These are phyloP conservation scores for Tapera naevia DNA, from an alignment of 2,797 vertebrate genomes.

Conservation along the genomic window DNA sequence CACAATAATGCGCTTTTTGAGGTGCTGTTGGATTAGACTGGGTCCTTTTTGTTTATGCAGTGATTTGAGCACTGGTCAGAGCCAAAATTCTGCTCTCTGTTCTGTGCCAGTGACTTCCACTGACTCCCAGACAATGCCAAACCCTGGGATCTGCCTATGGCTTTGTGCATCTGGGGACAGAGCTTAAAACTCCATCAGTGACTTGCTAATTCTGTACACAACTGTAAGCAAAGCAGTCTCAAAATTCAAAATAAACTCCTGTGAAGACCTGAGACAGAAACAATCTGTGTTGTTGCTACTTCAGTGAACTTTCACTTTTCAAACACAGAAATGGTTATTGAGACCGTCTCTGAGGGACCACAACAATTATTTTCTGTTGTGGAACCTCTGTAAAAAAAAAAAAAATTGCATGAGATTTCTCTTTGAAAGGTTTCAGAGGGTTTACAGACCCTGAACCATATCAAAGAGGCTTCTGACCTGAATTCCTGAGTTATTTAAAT, in stretches of 20 bases:
- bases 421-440: not conserved
- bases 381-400: not conserved
- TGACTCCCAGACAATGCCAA: constrained; percentile 27
- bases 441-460: not conserved
- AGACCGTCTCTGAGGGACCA: constrained; percentile 7
- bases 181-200: constrained; percentile 41
- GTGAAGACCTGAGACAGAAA: not conserved
- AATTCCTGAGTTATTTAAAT: constrained; percentile 39
- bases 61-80: constrained; percentile 24
- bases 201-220: constrained; percentile 13
- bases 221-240: not conserved
- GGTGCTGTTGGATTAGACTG: constrained; percentile 40
- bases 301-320: not conserved
- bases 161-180: not conserved
- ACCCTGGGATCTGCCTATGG: constrained; percentile 22
- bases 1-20: constrained; percentile 46
- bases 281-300: not conserved
- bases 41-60: constrained; percentile 35
- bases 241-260: constrained; percentile 16
- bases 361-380: constrained; percentile 30
- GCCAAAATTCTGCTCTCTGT: constrained; percentile 49
- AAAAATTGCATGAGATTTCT: not conserved
- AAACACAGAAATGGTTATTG: not conserved
- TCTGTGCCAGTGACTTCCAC: constrained; percentile 39
- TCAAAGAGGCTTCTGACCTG: constrained; percentile 17